These are phyloP conservation scores for Drosophila bunnanda DNA, from an alignment of 2,888 invertebrate species.

Conservation along the genomic window DNA sequence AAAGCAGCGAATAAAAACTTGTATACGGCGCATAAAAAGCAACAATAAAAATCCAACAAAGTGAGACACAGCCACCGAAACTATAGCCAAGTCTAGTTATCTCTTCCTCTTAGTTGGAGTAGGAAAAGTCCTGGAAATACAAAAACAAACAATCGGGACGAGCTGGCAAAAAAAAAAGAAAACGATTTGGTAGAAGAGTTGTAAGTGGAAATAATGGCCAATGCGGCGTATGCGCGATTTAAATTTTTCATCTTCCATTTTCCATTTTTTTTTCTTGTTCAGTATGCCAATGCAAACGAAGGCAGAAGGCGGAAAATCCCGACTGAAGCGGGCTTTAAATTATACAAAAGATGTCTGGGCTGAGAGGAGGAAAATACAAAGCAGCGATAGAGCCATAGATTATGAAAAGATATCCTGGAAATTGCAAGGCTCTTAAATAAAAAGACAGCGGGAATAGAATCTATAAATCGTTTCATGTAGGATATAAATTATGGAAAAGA, in stretches of 20 bases:
- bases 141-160: conserved; percentile 15
- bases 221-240: conserved; percentile 40
- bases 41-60: conserved; percentile 40
- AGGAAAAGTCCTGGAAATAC: conserved; percentile 6
- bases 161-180: neutral
- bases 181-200: conserved; percentile 30
- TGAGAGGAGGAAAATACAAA: neutral
- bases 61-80: conserved; percentile 38
- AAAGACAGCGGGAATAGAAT: neutral
- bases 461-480: conserved; percentile 12
- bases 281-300: conserved; percentile 1
- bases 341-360: conserved; percentile 20
- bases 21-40: conserved; percentile 39
- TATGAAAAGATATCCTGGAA: conserved; percentile 7
- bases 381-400: conserved; percentile 12
- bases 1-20: conserved; percentile 37
- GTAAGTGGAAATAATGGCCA: conserved; percentile 41
- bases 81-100: conserved; percentile 33
- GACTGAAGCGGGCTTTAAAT: conserved; percentile 18
- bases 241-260: conserved; percentile 16
- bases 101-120: neutral
- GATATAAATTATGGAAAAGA: conserved; percentile 3
- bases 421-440: neutral
- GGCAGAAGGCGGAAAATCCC: conserved; percentile 5
- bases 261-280: neutral